These are phyloP conservation scores for Parambassis ranga DNA, from an alignment of 2,797 vertebrate species.

Conservation along the genomic window DNA sequence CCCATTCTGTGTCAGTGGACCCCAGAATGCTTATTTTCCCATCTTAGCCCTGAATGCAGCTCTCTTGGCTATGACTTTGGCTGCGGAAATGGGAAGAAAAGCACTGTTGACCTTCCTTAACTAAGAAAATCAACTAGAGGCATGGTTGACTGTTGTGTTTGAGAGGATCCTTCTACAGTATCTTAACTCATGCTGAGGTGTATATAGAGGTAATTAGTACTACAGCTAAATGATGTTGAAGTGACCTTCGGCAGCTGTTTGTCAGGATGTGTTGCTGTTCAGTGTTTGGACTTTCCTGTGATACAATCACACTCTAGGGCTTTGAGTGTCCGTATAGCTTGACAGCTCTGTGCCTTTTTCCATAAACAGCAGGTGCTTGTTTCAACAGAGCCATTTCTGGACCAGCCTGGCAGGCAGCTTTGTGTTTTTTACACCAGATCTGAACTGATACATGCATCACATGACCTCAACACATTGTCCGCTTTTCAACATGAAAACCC, in stretches of 20 bases:
- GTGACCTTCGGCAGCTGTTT: slow-evolving; percentile 24
- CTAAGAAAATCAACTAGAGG: slow-evolving; percentile 16
- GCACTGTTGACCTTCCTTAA: slow-evolving; percentile 28
- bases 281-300: slow-evolving; percentile 36
- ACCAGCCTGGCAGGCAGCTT: slow-evolving; percentile 36
- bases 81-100: slow-evolving; percentile 52
- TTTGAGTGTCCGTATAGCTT: slow-evolving; percentile 33
- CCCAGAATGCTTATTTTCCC: slow-evolving; percentile 72
- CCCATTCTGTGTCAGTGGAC: slow-evolving; percentile 66
- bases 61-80: slow-evolving; percentile 29
- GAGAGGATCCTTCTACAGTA: no score
- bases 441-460: slow-evolving; percentile 26
- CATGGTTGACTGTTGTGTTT: slow-evolving; percentile 2
- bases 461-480: background rate
- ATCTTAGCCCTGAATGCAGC: slow-evolving; percentile 43
- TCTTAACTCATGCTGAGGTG: background rate
- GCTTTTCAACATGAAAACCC: slow-evolving; percentile 8
- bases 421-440: slow-evolving; percentile 49
- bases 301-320: slow-evolving; percentile 63
- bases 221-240: background rate
- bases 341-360: slow-evolving; percentile 50
- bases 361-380: slow-evolving; percentile 77
- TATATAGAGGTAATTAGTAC: background rate
- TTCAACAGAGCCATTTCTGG: slow-evolving; percentile 36
- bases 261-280: slow-evolving; percentile 31